phyloP scores from a whole-genome alignment of 2,797 vertebrate species.

The Loriculus beryllinus region DNA sequence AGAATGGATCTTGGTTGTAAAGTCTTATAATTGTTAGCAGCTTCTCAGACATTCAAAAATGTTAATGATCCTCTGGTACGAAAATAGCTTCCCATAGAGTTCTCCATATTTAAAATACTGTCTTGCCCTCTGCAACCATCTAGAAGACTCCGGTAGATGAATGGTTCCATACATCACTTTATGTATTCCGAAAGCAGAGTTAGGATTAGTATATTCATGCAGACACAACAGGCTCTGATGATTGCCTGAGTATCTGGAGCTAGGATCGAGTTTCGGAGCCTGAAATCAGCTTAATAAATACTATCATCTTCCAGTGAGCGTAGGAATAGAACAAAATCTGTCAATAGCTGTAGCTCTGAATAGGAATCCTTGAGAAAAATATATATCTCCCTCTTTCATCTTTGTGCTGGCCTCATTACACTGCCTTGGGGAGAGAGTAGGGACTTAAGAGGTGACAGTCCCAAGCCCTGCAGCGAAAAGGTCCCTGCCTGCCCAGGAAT shows the following conservation, averaged over 20 bases:
- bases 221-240: slow-evolving; percentile 33
- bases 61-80: not conserved
- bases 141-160: not conserved
- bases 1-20: slow-evolving; percentile 12
- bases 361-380: not conserved
- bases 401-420: accelerated
- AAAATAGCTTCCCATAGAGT: slow-evolving; percentile 22
- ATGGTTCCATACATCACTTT: not conserved
- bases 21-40: slow-evolving; percentile 15
- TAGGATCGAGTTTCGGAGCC: not conserved
- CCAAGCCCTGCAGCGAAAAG: not conserved
- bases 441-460: not conserved
- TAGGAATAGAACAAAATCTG: not conserved
- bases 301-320: not conserved
- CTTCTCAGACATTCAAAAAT: slow-evolving; percentile 42
- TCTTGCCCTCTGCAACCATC: slow-evolving; percentile 16
- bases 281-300: slow-evolving; percentile 35
- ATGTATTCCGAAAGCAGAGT: not conserved
- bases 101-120: not conserved
- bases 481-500: not conserved
- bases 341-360: not conserved
- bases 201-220: not conserved
- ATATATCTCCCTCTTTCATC: not conserved
- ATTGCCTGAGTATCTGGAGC: not conserved
- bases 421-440: not conserved